Evolutionary conservation across 1,140 invertebrate species (phyloP).

Genomic region (Ericerus pela): DNA sequence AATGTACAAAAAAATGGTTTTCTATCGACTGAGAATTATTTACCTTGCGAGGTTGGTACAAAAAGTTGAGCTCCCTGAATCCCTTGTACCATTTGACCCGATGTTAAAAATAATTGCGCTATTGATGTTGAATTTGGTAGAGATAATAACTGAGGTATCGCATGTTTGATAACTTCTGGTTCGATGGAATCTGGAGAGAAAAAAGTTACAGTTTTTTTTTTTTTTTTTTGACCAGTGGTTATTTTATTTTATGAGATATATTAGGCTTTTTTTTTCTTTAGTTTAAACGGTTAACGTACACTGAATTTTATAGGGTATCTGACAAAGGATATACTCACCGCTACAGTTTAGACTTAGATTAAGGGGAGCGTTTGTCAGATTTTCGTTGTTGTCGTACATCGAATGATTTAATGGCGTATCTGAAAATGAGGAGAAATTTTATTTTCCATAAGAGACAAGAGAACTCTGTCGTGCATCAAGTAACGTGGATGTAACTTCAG

Average conservation of each 20-base stretch:
- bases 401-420: slow-evolving; percentile 1
- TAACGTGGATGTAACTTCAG: no score
- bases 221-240: slow-evolving; percentile 30
- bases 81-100: slow-evolving; percentile 76
- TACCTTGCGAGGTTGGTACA: slow-evolving; percentile 87
- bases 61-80: slow-evolving; percentile 83
- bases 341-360: slow-evolving; percentile 61
- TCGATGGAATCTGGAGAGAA: slow-evolving; percentile 24
- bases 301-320: slow-evolving; percentile 24
- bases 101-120: slow-evolving; percentile 78
- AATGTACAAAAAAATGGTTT: neutral
- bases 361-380: slow-evolving; percentile 49
- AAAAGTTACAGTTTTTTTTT: slow-evolving; percentile 32
- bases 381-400: slow-evolving; percentile 16
- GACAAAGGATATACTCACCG: slow-evolving; percentile 29
- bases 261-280: slow-evolving; percentile 18
- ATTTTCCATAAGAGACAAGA: no score
- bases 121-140: slow-evolving; percentile 55
- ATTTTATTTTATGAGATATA: neutral
- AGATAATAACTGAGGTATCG: slow-evolving; percentile 37
- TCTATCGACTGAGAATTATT: slow-evolving; percentile 23
- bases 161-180: slow-evolving; percentile 24
- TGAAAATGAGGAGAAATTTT: no score
- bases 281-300: slow-evolving; percentile 29
- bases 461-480: no score